Percentiles rank a stretch among this genome's conserved stretches.
phyloP scores from a whole-genome alignment of 2,113 vertebrate genomes.

The Raja brachyura region DNA sequence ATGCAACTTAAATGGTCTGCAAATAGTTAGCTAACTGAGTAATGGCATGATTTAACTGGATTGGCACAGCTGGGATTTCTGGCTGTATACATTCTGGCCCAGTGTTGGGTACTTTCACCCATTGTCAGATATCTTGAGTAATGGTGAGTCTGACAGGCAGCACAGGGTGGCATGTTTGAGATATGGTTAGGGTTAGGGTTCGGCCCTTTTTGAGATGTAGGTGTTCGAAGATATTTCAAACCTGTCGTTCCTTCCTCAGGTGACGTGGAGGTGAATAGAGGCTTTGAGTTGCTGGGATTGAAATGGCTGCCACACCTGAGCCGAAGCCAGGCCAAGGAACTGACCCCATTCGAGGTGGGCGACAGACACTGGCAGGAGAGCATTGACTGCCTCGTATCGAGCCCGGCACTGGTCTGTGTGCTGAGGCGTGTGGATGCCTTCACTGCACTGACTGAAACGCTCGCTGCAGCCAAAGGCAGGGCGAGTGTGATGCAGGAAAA shows the following conservation, averaged over 20 bases:
- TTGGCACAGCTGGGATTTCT: no score
- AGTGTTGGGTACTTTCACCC: not conserved
- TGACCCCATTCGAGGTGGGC: constrained; percentile 61
- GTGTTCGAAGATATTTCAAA: not conserved
- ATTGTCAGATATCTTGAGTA: not conserved
- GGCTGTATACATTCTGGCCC: no score
- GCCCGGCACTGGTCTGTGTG: constrained; percentile 50
- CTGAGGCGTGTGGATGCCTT: constrained; percentile 50
- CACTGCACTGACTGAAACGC: constrained; percentile 41
- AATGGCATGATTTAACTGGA: not conserved
- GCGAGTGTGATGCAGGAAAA: not conserved
- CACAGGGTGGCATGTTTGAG: not conserved
- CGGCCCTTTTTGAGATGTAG: not conserved
- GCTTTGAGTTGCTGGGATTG: constrained; percentile 56
- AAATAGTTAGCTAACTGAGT: not conserved
- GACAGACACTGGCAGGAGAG: constrained; percentile 50
- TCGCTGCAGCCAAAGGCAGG: constrained; percentile 39
- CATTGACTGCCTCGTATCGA: constrained; percentile 48
- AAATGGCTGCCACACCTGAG: constrained; percentile 59
- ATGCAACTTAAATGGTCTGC: no score
- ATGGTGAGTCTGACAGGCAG: not conserved
- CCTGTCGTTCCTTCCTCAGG: not conserved
- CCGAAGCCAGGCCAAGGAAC: constrained; percentile 54
- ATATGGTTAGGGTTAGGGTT: not conserved
- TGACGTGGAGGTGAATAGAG: not conserved